A percentile compares a stretch with the other conserved stretches of the same genome.
Evolutionary conservation across 2,113 vertebrate genomes (phyloP).

Genomic region (Anguilla japonica): DNA sequence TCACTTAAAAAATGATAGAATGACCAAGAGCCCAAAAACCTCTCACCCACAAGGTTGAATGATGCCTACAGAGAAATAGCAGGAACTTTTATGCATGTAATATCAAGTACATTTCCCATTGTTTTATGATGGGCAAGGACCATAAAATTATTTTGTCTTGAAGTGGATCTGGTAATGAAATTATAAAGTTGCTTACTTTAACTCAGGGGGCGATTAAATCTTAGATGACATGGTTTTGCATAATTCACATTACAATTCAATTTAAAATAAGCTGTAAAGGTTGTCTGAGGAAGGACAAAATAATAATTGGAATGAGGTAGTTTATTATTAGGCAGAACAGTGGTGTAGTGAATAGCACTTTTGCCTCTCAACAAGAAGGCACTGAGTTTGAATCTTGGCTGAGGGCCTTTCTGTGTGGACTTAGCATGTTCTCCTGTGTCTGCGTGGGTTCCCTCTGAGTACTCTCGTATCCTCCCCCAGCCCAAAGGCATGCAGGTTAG

Average conservation of each 20-base stretch:
- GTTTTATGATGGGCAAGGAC: not conserved
- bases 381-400: too few relatives aligned
- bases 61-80: not conserved
- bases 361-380: too few relatives aligned
- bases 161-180: not conserved
- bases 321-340: not conserved
- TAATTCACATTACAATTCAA: not conserved
- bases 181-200: not conserved
- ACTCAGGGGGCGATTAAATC: slow-evolving; percentile 1
- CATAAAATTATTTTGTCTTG: not conserved
- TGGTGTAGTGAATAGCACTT: too few relatives aligned
- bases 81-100: not conserved
- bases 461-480: too few relatives aligned
- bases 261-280: not conserved
- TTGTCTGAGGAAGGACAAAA: not conserved
- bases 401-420: too few relatives aligned
- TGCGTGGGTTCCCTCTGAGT: too few relatives aligned
- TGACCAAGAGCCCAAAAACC: not conserved
- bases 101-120: not conserved
- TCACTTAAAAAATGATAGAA: not conserved
- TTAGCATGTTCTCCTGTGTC: too few relatives aligned
- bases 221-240: not conserved
- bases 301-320: not conserved
- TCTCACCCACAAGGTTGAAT: not conserved
- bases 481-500: too few relatives aligned